These are phyloP conservation scores for Odontamblyopus lacepedii DNA, from an alignment of 2,797 vertebrate genomes.

Conservation along the genomic window DNA sequence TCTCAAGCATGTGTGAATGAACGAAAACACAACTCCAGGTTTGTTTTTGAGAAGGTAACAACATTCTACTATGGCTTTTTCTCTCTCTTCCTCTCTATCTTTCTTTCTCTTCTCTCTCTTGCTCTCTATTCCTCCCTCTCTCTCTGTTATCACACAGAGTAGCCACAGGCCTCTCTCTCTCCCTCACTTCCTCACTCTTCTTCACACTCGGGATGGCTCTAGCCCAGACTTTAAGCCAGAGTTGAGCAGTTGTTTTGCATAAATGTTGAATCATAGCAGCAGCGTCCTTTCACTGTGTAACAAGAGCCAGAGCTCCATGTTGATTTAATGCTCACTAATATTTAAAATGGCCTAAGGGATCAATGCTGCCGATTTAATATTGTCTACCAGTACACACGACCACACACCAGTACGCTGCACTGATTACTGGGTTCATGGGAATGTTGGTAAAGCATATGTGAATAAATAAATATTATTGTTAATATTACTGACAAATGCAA, in stretches of 20 bases:
- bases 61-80: too few species aligned
- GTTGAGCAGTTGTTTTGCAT: slow-evolving; percentile 79
- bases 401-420: slow-evolving; percentile 51
- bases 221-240: slow-evolving; percentile 77
- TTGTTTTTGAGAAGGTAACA: too few species aligned
- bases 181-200: slow-evolving; percentile 1
- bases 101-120: too few species aligned
- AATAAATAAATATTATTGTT: slow-evolving; percentile 10
- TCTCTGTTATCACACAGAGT: slow-evolving; percentile 60
- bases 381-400: slow-evolving; percentile 53
- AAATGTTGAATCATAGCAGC: slow-evolving; percentile 79
- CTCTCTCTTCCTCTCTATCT: too few species aligned
- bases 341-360: slow-evolving; percentile 76
- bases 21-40: too few species aligned
- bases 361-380: slow-evolving; percentile 69
- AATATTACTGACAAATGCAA: neutral
- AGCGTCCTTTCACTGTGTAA: slow-evolving; percentile 68
- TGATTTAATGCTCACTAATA: slow-evolving; percentile 79
- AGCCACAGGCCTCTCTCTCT: slow-evolving; percentile 68
- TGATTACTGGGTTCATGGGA: slow-evolving; percentile 47
- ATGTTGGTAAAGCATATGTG: slow-evolving; percentile 20
- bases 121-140: neutral
- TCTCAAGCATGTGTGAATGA: too few species aligned
- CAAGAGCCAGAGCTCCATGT: slow-evolving; percentile 72
- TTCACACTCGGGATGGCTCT: slow-evolving; percentile 62